These are phyloP conservation scores for Hydroisotoma schaefferi DNA, from an alignment of 2,888 invertebrate species.

Conservation along the genomic window DNA sequence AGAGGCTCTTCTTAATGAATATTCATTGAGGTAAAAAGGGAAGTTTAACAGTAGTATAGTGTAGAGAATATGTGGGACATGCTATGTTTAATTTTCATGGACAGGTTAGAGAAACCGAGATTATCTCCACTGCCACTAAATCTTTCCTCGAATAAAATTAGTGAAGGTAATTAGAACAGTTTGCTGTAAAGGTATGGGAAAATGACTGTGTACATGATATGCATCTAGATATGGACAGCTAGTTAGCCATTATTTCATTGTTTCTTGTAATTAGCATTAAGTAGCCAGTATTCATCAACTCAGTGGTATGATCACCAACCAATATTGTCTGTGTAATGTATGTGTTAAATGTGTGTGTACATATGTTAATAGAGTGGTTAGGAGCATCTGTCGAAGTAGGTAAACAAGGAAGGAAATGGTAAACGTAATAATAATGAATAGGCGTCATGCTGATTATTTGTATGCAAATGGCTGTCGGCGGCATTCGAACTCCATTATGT, in stretches of 20 bases:
- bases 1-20: no score
- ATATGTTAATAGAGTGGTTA: conserved; percentile 48
- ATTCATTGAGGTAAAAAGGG: no score
- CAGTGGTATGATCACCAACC: no score
- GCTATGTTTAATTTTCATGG: no score
- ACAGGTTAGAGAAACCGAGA: no score
- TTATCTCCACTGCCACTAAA: no score
- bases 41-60: no score
- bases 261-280: conserved; percentile 3
- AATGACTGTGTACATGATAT: no score
- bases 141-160: conserved; percentile 10
- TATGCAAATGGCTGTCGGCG: conserved; percentile 49
- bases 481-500: conserved; percentile 48
- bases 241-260: no score
- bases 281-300: not conserved
- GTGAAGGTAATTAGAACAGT: conserved; percentile 12
- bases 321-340: conserved; percentile 20
- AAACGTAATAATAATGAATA: conserved; percentile 47
- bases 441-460: conserved; percentile 49
- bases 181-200: conserved; percentile 10
- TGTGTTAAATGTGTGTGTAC: conserved; percentile 40
- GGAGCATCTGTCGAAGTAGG: conserved; percentile 35
- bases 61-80: no score
- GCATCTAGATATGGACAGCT: no score
- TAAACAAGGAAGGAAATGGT: conserved; percentile 42